Percentiles rank a stretch among this genome's conserved stretches.
Evolutionary conservation across 2,797 vertebrate species (phyloP).

Genomic region (Enteromius radiatus): DNA sequence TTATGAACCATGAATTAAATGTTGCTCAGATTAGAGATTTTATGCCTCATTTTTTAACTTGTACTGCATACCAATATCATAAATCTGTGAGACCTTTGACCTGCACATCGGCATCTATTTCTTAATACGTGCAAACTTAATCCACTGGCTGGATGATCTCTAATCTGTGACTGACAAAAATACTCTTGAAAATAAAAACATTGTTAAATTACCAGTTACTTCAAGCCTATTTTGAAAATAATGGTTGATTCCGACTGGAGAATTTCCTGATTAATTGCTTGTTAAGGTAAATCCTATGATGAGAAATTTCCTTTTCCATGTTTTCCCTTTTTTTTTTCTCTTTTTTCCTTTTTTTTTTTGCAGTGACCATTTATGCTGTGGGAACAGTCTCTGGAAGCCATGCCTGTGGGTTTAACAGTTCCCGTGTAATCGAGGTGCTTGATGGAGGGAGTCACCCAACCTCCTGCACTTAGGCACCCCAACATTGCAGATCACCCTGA

Average conservation of each 20-base stretch:
- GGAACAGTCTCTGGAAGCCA: constrained; percentile 86
- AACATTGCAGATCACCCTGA: constrained; percentile 36
- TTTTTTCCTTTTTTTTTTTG: constrained; percentile 68
- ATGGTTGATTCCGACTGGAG: constrained; percentile 56
- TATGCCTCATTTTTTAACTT: constrained; percentile 44
- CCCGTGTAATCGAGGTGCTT: constrained; percentile 78
- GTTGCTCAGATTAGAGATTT: constrained; percentile 51
- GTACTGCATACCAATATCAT: constrained; percentile 39
- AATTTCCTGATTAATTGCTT: constrained; percentile 65
- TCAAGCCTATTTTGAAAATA: constrained; percentile 60
- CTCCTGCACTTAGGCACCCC: constrained; percentile 51
- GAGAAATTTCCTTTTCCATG: constrained; percentile 48
- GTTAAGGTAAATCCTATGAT: constrained; percentile 59
- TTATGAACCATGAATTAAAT: constrained; percentile 59
- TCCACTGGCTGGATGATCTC: constrained; percentile 51
- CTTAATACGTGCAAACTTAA: constrained; percentile 40
- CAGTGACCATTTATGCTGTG: constrained; percentile 81
- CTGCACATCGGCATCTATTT: constrained; percentile 44
- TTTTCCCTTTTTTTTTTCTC: constrained; percentile 59
- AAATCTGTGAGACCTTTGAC: constrained; percentile 43
- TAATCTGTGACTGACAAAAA: constrained; percentile 50
- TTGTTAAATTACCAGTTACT: constrained; percentile 52
- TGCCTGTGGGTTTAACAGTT: constrained; percentile 85
- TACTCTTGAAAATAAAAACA: constrained; percentile 48
- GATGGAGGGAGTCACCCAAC: constrained; percentile 62